These are phyloP conservation scores for Sitta carolinensis DNA, from an alignment of 2,797 vertebrate genomes.

Conservation along the genomic window DNA sequence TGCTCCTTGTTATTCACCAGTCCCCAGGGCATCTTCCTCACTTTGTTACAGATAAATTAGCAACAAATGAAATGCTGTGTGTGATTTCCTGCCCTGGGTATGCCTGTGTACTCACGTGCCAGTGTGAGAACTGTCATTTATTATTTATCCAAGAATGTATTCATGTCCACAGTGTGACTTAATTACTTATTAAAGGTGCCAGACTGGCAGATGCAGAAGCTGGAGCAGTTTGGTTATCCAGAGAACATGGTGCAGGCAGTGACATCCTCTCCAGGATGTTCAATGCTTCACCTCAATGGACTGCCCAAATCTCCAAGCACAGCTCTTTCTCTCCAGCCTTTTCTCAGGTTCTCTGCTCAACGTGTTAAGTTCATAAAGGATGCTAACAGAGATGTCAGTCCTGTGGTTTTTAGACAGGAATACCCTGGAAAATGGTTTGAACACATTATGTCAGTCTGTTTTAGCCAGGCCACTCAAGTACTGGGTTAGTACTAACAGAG, in stretches of 20 bases:
- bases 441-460: not conserved
- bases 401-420: not conserved
- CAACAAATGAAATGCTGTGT: conserved; percentile 34
- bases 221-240: not conserved
- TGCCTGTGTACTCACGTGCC: not conserved
- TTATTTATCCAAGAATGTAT: conserved; percentile 36
- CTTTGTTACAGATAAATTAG: conserved; percentile 55
- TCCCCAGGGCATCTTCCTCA: conserved; percentile 55
- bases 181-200: conserved; percentile 50
- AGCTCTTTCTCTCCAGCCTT: not conserved
- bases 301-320: not conserved
- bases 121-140: conserved; percentile 40
- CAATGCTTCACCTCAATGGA: not conserved
- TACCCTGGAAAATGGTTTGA: not conserved
- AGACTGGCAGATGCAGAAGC: conserved; percentile 45
- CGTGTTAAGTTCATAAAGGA: not conserved
- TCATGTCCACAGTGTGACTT: conserved; percentile 32
- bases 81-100: conserved; percentile 37
- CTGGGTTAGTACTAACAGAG: not conserved
- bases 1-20: conserved; percentile 50
- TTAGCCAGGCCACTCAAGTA: not conserved
- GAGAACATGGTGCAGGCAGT: not conserved
- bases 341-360: not conserved
- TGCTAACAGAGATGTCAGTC: not conserved
- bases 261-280: not conserved